Percentiles rank a stretch among this genome's conserved stretches.
phyloP scores from a whole-genome alignment of 2,113 vertebrate species.

The Heliornis fulica region DNA sequence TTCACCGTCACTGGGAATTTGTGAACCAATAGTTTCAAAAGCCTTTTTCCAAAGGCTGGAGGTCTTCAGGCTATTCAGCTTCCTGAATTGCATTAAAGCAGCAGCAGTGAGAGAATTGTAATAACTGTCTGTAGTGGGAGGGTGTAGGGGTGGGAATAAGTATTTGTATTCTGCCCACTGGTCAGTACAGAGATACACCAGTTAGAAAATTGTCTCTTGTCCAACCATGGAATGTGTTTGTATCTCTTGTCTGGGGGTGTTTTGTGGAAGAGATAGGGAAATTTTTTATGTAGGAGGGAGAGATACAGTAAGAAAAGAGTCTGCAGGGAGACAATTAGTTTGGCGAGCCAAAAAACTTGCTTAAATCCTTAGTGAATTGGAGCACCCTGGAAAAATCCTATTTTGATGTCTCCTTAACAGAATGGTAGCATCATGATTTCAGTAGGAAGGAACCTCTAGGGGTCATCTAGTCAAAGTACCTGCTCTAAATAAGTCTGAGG shows the following conservation, averaged over 20 bases:
- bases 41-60: neutral
- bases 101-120: neutral
- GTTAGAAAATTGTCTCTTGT: neutral
- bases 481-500: neutral
- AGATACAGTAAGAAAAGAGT: neutral
- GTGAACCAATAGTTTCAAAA: neutral
- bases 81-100: neutral
- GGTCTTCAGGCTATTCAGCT: neutral
- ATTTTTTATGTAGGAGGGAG: neutral
- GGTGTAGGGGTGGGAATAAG: rapidly evolving
- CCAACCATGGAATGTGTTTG: neutral
- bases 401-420: neutral
- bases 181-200: neutral
- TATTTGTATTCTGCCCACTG: neutral
- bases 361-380: neutral
- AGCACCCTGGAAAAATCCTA: neutral
- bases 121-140: neutral
- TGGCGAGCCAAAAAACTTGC: neutral
- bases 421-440: neutral
- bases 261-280: neutral
- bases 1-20: neutral
- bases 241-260: neutral
- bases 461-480: neutral
- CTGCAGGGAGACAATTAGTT: neutral
- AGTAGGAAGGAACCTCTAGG: neutral